Percentiles rank a stretch among this genome's conserved stretches.
Conservation (phyloP, 2,888 invertebrate species). For the Zele albiditarsus region DNA sequence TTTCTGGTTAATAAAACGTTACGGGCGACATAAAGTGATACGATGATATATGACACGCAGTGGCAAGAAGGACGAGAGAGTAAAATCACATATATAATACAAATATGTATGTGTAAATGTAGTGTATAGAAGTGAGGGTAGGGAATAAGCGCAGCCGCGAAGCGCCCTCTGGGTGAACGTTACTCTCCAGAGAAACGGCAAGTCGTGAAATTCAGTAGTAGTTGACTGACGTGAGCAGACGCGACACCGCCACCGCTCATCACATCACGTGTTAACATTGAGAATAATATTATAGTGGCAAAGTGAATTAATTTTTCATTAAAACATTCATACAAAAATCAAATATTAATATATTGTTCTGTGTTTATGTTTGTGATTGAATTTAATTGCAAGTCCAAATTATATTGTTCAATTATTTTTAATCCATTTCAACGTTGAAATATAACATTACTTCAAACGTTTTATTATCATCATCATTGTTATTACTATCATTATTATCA, state of each 20-base stretch:
- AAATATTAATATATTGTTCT: not conserved
- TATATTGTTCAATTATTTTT: not conserved
- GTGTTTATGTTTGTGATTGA: not conserved
- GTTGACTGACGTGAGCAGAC: conserved; percentile 60
- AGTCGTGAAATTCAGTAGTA: conserved; percentile 41
- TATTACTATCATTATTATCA: not conserved
- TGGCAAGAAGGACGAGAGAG: conserved; percentile 13
- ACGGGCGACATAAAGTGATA: conserved; percentile 63
- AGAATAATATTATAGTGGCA: not conserved
- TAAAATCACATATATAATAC: not conserved
- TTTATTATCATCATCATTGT: not conserved
- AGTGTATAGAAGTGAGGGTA: conserved; percentile 28
- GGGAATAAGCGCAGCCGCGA: conserved; percentile 66
- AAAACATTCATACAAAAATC: not conserved
- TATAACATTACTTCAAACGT: not conserved
- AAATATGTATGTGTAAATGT: conserved; percentile 56
- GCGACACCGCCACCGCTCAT: conserved; percentile 41
- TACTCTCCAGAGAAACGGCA: conserved; percentile 29
- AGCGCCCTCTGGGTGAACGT: conserved; percentile 49
- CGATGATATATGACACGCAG: conserved; percentile 57
- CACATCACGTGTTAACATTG: conserved; percentile 17
- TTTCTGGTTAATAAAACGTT: conserved; percentile 66
- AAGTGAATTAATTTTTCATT: conserved; percentile 3
- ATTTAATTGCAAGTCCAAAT: not conserved
- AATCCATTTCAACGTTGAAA: not conserved